These are phyloP conservation scores for Rhyacophila evoluta DNA, from an alignment of 2,888 invertebrate genomes.

Conservation along the genomic window DNA sequence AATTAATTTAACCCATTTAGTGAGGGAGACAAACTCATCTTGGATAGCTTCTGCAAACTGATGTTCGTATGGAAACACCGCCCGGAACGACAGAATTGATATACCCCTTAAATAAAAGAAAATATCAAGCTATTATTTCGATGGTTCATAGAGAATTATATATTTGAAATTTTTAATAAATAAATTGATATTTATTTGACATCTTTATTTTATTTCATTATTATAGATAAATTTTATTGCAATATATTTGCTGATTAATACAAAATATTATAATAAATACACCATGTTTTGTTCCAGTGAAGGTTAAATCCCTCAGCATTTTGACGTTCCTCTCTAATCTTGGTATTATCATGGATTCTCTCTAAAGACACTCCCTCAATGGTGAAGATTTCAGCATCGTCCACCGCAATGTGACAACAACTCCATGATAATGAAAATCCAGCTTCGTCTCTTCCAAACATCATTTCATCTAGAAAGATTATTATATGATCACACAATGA, in stretches of 20 bases:
- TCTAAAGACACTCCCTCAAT: slow-evolving; percentile 77
- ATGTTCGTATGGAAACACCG: slow-evolving; percentile 88
- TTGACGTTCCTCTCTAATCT: slow-evolving; percentile 77
- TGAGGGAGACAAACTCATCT: slow-evolving; percentile 88
- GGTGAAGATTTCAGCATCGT: slow-evolving; percentile 79
- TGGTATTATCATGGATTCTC: slow-evolving; percentile 72
- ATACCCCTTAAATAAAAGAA: slow-evolving; percentile 65
- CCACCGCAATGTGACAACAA: slow-evolving; percentile 71
- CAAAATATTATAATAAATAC: too few species aligned
- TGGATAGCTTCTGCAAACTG: slow-evolving; percentile 89
- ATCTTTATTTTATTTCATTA: too few species aligned
- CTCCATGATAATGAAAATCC: slow-evolving; percentile 66
- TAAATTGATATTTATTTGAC: too few species aligned
- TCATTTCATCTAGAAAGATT: slow-evolving; percentile 64
- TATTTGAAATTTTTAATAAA: too few species aligned
- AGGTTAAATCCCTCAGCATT: slow-evolving; percentile 80
- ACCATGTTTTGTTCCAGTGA: slow-evolving; percentile 81
- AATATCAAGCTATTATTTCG: too few species aligned
- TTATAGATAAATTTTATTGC: too few species aligned
- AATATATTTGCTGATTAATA: too few species aligned
- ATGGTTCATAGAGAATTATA: too few species aligned
- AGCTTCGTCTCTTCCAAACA: slow-evolving; percentile 62
- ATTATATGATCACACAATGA: too few species aligned
- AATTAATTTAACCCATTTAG: slow-evolving; percentile 93
- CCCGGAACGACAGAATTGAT: slow-evolving; percentile 74